Evolutionary conservation across 2,888 invertebrate genomes (phyloP), one percentile per base, ranked within the genome.

Genomic region (Lottia scabra): DNA sequence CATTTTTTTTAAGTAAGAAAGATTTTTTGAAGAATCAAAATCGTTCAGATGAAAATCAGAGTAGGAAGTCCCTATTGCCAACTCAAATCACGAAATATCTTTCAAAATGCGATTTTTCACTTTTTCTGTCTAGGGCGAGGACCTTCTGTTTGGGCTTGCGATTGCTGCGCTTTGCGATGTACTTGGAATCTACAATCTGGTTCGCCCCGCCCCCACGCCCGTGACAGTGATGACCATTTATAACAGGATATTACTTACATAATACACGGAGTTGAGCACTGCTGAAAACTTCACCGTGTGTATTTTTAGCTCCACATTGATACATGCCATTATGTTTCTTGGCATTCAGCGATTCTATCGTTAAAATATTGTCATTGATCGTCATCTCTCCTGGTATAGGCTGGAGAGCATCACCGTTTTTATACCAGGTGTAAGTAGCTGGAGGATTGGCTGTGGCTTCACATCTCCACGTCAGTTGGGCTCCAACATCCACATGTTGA

Each of bases 301-400:
- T 95, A 91, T 98, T 98, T 72, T 92, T 93, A 0, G 97, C 97
- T 82, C 94, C 93, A 88, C 98, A 98, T 85, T 98, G 98, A 88
- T 95, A 98, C 96, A 98, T 97, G 38, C 95, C 98, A 69, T 95
- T 93, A 89, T 98, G 97, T 82, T 93, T 65, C 0, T 67, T 74
- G 1, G 75, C 68, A 23, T 78, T 73, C 8, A 85, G 78, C 10
- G 74, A 56, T 10, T 48, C 63, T 30, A 88, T 85, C 27, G 75
- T 75, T 68, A 87, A 69, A 15, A 75, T 70, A 67, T 86, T 87
- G 27, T 67, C 69, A 27, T 65, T 63, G 15, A 81, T 71, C 45
- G 76, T 72, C 13, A 80, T 77, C 19, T 75, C 70, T 8, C 71
- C 72, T 6, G 73, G 64, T 48, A 73, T 70, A 15, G 72, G 67